Base-by-base conservation (phyloP, 2,888 invertebrate genomes). In the Pecten maximus region DNA sequence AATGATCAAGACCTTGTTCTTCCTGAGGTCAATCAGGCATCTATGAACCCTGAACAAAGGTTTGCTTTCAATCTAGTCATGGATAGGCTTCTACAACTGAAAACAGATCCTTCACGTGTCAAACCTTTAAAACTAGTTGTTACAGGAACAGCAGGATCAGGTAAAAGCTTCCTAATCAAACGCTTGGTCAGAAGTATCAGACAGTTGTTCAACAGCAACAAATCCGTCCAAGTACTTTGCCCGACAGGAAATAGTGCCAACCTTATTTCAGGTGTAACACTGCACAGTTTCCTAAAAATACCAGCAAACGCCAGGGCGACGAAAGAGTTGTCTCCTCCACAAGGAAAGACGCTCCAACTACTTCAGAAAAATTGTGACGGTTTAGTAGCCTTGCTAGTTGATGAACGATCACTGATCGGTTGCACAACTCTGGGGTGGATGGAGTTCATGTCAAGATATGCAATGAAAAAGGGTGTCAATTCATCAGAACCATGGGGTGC, bases 201-300 rank as follows among this genome's bases (percentile, higher is more conserved):
- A 54, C 6, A 87, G n/a, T n/a, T 92, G 10, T 92, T 92, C 60
- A 86, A 90, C 8, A 87, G 40, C 1, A 92, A 92, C 86, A 91
- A 92, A 87, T 23, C 89, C 54, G 92, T 91, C 15, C 91, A 91
- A 89, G 89, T 91, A 39, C 60, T 92, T 4, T 92, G 91, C 89
- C 92, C 92, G 16, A 92, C 92, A 16, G 91, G 92, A 16, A 93
- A 91, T 91, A n/a, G n/a, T n/a, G n/a, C n/a, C n/a, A n/a, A n/a
- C n/a, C n/a, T n/a, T n/a, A n/a, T n/a, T n/a, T n/a, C 92, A 54
- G 93, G 93, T 28, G 87, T 88, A 6, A 93, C 93, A 28, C 12
- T 93, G 15, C 93, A 92, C 86, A 91, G 89, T 74, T 91, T 92
- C 48, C 88, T 93, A 0, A 92, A 93, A 88, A 88, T 93, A 23